Evolutionary conservation across 2,888 invertebrate species (phyloP), one percentile per base, ranked within the genome.

Genomic region (Mesorhabditis spiculigera): DNA sequence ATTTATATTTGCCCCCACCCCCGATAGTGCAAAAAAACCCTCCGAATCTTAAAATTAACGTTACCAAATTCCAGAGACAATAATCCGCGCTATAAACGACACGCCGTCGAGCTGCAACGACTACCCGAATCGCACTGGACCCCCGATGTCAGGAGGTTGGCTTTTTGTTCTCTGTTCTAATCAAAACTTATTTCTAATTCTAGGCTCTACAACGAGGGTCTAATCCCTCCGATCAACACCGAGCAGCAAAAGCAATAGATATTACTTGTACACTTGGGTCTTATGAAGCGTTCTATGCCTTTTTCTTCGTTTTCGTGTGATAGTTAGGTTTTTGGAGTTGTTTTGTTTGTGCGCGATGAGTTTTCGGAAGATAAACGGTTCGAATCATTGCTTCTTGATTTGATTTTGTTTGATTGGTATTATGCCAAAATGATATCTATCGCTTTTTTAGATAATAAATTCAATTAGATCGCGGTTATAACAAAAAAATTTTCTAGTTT

Each of bases 111-210:
- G 65, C 70, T 79, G 43, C 73, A 81, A 61, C 75, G 75, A 66
- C 70, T 84, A 63, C 84, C 84, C 0, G 81, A 82, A 66, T 71
- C 75, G 5, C 78, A 80, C 70, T 84, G 80, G 76, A 84, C 84
- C 58, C 81, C 80, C 16, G 81, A 10, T 13, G 58, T 50, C n/a
- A 50, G n/a, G n/a, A 50, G 58, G 58, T 50, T 50, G 8, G 8
- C 10, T 50, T 50, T 50, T 50, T 28, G 28, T 28, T 28, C 28
- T 28, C 28, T 28, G 28, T 28, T 50, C 58, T 50, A 50, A 13
- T 50, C 8, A 50, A 50, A 50, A 50, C n/a, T 50, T n/a, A n/a
- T 13, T n/a, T 13, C 3, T n/a, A 50, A 50, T 50, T 50, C n/a
- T 50, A 50, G 58, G 58, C 58, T 50, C n/a, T n/a, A 50, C 58